Base-by-base conservation (phyloP, 2,797 vertebrate genomes). In the Pipistrellus pygmaeus region DNA sequence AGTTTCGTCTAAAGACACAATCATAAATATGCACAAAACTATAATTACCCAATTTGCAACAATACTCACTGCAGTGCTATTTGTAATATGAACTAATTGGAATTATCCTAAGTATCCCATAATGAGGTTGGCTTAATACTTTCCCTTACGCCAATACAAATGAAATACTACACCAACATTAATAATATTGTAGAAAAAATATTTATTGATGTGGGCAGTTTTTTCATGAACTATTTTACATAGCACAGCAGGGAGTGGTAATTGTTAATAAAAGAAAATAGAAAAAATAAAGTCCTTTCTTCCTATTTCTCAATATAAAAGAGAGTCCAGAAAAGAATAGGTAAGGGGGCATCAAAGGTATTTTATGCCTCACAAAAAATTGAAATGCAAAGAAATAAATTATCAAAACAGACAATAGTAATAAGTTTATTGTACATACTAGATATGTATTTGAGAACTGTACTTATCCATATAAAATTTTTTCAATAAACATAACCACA, bases 1-100 rank as follows among this genome's bases (percentile, higher is more conserved):
- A 38, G 44, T 71, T 90, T 87, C 82, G 8, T 80, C 53, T 76
- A 85, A 96, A 23, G 11, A 72, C 17, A 92, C 15, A 77, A 46
- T 60, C 30, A 44, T 38, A 32, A 21, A 76, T 90, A 73, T 18
- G 20, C 10, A 68, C 92, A 87, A 93, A 88, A 3, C 71, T 46
- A 90, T 21, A 86, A 90, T 84, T 80, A 66, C 7, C 48, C 17
- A 46, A 48, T 44, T 80, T 73, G 32, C 13, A 93, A 38, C 8
- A 57, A 72, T 72, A 78, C 25, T 88, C 77, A 85, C 11, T 46
- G 3, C 20, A 46, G 78, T 85, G 73, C 3, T 92, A 62, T 73
- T 86, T 77, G 85, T 30, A 72, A 53, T 41, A 66, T 15, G 23
- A 85, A 48, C 17, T 69, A 84, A 60, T 7, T 72, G 57, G 23